Evolutionary conservation across 2,888 invertebrate species (phyloP), one percentile per base, ranked within the genome.

Genomic region (Rhogogaster chlorosoma): DNA sequence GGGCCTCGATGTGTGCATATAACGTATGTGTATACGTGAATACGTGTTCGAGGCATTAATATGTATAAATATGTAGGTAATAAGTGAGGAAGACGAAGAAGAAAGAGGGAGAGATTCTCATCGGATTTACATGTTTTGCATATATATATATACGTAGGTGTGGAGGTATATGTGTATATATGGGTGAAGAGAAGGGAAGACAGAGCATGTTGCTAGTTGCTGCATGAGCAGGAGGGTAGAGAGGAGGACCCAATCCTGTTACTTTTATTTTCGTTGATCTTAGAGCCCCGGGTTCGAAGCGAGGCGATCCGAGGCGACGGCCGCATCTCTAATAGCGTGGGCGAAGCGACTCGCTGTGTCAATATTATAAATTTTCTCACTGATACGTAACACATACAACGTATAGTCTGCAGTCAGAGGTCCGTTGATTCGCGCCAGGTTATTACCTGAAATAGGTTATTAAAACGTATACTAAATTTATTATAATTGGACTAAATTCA

Each of bases 381-480:
- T 45, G 12, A 18, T 53, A n/a, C 53, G 32, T 36, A 9, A 26
- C 26, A 4, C 32, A n/a, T n/a, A 57, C 9, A 57, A 0, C 57
- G 9, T 22, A n/a, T 6, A 7, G 6, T 49, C 45, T n/a, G n/a
- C 9, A 26, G 12, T 38, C 29, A 5, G 12, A 29, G 32, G 38
- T 15, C 22, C 42, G 67, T 67, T 67, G 83, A 61, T 80, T 80
- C 61, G 80, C 80, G 61, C 61, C 80, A 80, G 80, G 26, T 83
- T 83, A 83, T 83, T 83, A 70, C 86, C 75, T 85, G 84, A 86
- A 86, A 45, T 84, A 86, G 84, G 84, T 86, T 86, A 87, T 86
- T 84, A 86, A 87, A 87, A 85, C 85, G 86, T 87, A 86, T 71
- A 84, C 83, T 85, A 86, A 85, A 88, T 87, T 88, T 87, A 87